Conservation (phyloP, 2,888 invertebrate species). For the Rhagonycha lutea region DNA sequence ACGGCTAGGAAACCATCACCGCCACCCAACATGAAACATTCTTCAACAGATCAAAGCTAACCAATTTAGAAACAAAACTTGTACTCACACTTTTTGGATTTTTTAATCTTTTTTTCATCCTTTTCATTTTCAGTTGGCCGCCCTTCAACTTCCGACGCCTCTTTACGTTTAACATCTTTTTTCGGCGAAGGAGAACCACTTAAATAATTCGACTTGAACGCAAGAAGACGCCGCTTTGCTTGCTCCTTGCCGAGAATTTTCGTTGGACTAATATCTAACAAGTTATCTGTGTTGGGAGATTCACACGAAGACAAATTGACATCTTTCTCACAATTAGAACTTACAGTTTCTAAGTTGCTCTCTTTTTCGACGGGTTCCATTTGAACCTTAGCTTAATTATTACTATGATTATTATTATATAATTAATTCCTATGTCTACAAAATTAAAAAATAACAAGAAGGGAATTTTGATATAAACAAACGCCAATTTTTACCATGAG, state of each 20-base stretch:
- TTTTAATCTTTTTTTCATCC: not conserved
- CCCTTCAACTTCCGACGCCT: conserved; percentile 20
- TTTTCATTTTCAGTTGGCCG: conserved; percentile 28
- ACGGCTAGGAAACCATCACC: no score
- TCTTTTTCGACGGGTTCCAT: not conserved
- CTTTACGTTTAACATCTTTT: conserved; percentile 23
- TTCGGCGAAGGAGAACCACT: conserved; percentile 22
- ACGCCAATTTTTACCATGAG: not conserved
- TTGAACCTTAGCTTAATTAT: not conserved
- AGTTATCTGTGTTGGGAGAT: conserved; percentile 26
- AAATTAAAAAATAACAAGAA: not conserved
- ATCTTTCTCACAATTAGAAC: not conserved
- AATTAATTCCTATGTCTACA: not conserved
- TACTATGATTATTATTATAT: not conserved
- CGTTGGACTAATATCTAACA: conserved; percentile 27
- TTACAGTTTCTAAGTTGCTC: not conserved
- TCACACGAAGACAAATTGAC: not conserved
- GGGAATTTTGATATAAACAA: not conserved
- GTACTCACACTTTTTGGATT: not conserved
- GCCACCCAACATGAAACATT: not conserved
- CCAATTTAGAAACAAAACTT: not conserved
- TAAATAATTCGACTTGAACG: conserved; percentile 40
- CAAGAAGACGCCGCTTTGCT: conserved; percentile 50
- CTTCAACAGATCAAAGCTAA: no score
- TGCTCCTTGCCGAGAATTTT: conserved; percentile 40